Percentiles rank a stretch among this genome's conserved stretches.
These are phyloP conservation scores for Arvicanthis niloticus DNA, from an alignment of 2,113 vertebrate species.

Conservation along the genomic window DNA sequence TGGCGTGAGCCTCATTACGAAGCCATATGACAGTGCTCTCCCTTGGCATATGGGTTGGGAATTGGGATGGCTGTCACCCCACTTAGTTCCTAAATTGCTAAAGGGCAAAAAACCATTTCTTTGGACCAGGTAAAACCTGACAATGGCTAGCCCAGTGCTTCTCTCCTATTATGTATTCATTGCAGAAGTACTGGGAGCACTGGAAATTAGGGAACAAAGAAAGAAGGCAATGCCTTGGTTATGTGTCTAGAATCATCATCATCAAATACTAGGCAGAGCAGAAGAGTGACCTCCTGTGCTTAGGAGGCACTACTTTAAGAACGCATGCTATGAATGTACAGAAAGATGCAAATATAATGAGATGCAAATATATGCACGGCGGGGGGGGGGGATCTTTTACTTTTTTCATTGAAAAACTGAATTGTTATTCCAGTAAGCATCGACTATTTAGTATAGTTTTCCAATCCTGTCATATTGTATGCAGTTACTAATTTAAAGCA, in stretches of 20 bases:
- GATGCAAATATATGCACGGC: accelerated
- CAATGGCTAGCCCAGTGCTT: background rate
- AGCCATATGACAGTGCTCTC: slow-evolving; percentile 53
- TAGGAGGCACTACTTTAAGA: background rate
- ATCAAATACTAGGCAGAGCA: background rate
- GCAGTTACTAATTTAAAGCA: too few species aligned
- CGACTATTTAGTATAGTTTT: too few species aligned
- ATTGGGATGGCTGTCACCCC: slow-evolving; percentile 50
- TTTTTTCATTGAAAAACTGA: too few species aligned
- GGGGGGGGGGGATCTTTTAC: background rate
- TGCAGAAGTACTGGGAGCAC: background rate
- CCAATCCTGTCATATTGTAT: too few species aligned
- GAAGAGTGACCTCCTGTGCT: background rate
- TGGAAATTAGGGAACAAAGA: background rate
- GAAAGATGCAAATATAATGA: background rate
- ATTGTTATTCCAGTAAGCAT: too few species aligned
- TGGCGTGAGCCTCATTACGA: slow-evolving; percentile 49
- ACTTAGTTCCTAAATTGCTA: slow-evolving; percentile 59
- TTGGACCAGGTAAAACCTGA: slow-evolving; percentile 17
- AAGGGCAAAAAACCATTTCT: slow-evolving; percentile 65
- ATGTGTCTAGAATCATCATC: slow-evolving; percentile 9
- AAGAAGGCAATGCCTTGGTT: background rate
- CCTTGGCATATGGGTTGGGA: slow-evolving; percentile 70
- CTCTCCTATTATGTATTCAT: background rate
- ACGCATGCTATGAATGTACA: background rate